Evolutionary conservation across 2,113 vertebrate species (phyloP).

Genomic region (Phoxinus phoxinus): DNA sequence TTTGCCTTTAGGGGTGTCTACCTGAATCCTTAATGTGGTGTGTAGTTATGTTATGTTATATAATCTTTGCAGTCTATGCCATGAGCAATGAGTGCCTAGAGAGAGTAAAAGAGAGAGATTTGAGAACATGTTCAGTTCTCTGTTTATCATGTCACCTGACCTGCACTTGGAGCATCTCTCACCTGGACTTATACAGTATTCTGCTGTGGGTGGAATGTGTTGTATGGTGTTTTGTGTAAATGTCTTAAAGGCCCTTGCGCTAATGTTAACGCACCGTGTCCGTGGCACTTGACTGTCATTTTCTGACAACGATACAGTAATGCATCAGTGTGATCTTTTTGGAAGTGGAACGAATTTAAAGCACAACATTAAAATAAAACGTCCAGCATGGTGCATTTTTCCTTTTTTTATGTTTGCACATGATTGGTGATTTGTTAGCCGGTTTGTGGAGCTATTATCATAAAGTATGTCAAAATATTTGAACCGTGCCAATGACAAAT

Average conservation of each 20-base stretch:
- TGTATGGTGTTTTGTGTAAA: constrained; percentile 10
- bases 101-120: neutral
- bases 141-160: constrained; percentile 31
- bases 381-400: neutral
- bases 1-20: constrained; percentile 31
- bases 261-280: constrained; percentile 8
- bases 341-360: constrained; percentile 18
- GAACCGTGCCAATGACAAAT: constrained; percentile 58
- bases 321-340: constrained; percentile 28
- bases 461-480: constrained; percentile 54
- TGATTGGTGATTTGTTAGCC: constrained; percentile 24
- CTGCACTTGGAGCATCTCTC: neutral
- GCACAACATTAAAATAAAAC: constrained; percentile 34
- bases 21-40: constrained; percentile 23
- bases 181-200: constrained; percentile 2
- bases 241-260: constrained; percentile 17
- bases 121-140: constrained; percentile 10
- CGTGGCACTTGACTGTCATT: constrained; percentile 35
- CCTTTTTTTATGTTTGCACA: constrained; percentile 26
- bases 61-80: constrained; percentile 15
- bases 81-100: constrained; percentile 10
- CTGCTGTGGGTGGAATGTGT: constrained; percentile 23
- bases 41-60: constrained; percentile 19
- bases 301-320: constrained; percentile 36
- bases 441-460: constrained; percentile 38